Evolutionary conservation across 2,888 invertebrate species (phyloP).

Genomic region (Dermolepida albohirtum): DNA sequence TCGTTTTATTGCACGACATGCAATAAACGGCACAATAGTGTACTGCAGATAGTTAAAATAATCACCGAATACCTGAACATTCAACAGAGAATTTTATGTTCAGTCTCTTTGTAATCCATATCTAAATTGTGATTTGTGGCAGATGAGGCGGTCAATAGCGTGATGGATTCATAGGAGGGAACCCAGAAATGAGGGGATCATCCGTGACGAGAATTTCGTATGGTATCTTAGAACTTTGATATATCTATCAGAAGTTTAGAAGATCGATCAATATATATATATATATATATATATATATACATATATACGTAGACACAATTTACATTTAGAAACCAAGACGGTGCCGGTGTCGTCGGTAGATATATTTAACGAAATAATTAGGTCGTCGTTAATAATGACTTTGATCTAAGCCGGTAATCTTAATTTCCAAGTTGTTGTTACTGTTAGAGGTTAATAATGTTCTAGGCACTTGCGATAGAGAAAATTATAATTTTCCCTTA

Average conservation of each 20-base stretch:
- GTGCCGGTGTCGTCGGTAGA: conserved; percentile 1
- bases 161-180: conserved; percentile 42
- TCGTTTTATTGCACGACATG: conserved; percentile 31
- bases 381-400: conserved; percentile 32
- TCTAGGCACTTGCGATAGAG: conserved; percentile 1
- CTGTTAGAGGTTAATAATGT: conserved; percentile 26
- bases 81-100: conserved; percentile 26
- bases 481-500: too few species aligned
- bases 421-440: conserved; percentile 30
- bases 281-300: conserved; percentile 6
- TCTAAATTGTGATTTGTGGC: conserved; percentile 60
- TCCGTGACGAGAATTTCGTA: conserved; percentile 38
- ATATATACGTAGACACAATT: conserved; percentile 28
- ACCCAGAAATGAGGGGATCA: conserved; percentile 32
- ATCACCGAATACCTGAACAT: conserved; percentile 32
- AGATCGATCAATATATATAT: conserved; percentile 2
- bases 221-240: conserved; percentile 51
- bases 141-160: conserved; percentile 56
- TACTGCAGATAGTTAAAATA: conserved; percentile 38
- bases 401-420: conserved; percentile 27
- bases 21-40: conserved; percentile 31
- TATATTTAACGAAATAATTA: conserved; percentile 37
- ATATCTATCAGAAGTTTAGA: conserved; percentile 58
- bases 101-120: conserved; percentile 36
- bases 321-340: conserved; percentile 14